Percentiles rank a stretch among this genome's conserved stretches.
Evolutionary conservation across 35 echinoderm and acorn worm species (phyloP).

Genomic region (Apostichopus californicus): DNA sequence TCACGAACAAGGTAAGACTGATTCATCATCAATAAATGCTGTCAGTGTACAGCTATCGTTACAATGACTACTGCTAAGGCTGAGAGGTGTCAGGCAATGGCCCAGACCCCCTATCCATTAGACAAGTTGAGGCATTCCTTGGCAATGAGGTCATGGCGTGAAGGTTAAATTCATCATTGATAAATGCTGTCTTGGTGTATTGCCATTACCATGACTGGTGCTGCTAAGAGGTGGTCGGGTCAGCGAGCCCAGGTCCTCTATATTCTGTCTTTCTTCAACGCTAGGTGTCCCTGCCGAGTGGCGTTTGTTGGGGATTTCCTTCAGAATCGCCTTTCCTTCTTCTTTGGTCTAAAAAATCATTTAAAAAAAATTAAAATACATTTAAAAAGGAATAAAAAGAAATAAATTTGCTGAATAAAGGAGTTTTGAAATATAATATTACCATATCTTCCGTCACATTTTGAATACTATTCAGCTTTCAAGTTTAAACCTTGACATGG

Average conservation of each 20-base stretch:
- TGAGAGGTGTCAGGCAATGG: not conserved
- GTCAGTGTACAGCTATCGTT: constrained; percentile 28
- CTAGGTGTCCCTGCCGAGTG: constrained; percentile 63
- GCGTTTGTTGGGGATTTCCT: constrained; percentile 77
- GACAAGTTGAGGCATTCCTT: too few species aligned
- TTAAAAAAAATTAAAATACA: not conserved
- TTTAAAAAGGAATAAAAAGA: not conserved
- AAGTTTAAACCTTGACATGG: too few species aligned
- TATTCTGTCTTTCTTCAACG: constrained; percentile 5
- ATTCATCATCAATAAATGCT: constrained; percentile 78
- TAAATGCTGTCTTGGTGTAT: constrained; percentile 56
- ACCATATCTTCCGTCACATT: too few species aligned
- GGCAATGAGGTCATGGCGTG: constrained; percentile 51
- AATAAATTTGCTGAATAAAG: too few species aligned
- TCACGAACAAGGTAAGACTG: constrained; percentile 65
- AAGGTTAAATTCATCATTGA: constrained; percentile 85
- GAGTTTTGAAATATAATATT: too few species aligned
- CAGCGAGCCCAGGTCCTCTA: constrained; percentile 75
- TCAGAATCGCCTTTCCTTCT: constrained; percentile 93
- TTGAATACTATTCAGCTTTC: too few species aligned
- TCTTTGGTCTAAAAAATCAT: constrained; percentile 73
- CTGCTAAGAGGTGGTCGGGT: constrained; percentile 61
- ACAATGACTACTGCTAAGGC: constrained; percentile 24
- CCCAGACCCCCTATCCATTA: too few species aligned
- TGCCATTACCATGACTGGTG: constrained; percentile 44